These are phyloP conservation scores for Stictocephala bisonia DNA, from an alignment of 2,888 invertebrate genomes.

Conservation along the genomic window DNA sequence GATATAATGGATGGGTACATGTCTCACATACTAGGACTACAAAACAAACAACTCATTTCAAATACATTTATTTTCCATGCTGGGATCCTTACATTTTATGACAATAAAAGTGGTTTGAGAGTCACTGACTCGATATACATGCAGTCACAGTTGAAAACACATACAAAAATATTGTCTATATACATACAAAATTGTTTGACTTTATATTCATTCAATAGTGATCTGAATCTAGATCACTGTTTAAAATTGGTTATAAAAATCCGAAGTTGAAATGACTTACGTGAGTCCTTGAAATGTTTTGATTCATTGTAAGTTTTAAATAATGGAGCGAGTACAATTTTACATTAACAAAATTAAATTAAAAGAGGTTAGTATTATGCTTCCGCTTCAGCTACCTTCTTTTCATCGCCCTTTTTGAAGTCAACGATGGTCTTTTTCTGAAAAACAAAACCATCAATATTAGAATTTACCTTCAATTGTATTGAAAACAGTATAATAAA, in stretches of 20 bases:
- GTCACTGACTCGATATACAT: conserved; percentile 55
- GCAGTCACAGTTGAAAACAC: conserved; percentile 32
- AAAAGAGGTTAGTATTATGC: conserved; percentile 70
- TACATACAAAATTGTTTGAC: conserved; percentile 15
- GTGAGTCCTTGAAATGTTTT: too few species aligned
- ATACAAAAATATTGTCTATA: conserved; percentile 41
- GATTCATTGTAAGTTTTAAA: too few species aligned
- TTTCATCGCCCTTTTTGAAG: conserved; percentile 93
- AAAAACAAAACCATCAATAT: conserved; percentile 63
- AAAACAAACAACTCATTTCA: conserved; percentile 12
- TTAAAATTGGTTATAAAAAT: too few species aligned
- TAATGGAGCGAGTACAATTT: too few species aligned
- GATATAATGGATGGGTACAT: background rate
- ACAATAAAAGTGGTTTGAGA: conserved; percentile 51
- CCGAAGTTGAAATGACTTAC: too few species aligned
- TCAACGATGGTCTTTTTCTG: conserved; percentile 87
- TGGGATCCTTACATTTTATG: conserved; percentile 21
- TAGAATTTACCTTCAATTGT: too few species aligned
- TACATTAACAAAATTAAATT: conserved; percentile 52
- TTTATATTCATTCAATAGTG: too few species aligned
- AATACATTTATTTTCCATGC: conserved; percentile 42
- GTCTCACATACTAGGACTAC: conserved; percentile 2
- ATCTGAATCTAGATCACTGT: too few species aligned
- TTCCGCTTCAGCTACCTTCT: conserved; percentile 88
- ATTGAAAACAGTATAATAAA: too few species aligned